These are phyloP conservation scores for Anoplopoma fimbria DNA, from an alignment of 2,113 vertebrate genomes.

Conservation along the genomic window DNA sequence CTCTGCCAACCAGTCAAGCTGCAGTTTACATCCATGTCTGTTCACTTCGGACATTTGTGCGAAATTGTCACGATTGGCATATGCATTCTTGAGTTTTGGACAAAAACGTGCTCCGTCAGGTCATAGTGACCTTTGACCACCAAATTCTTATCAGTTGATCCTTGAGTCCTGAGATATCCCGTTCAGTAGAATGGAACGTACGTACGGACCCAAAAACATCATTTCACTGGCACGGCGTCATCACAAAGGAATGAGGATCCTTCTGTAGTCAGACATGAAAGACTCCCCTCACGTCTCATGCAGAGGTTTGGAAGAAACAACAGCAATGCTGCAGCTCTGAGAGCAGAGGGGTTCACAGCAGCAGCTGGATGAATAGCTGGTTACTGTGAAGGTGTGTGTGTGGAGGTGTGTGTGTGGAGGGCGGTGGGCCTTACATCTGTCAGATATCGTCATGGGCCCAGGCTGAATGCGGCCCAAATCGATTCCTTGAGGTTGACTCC, in stretches of 20 bases:
- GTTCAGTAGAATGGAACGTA: too few relatives aligned
- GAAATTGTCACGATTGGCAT: too few relatives aligned
- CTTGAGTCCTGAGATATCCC: too few relatives aligned
- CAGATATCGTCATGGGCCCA: slow-evolving; percentile 46
- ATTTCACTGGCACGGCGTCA: not conserved
- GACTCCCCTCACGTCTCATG: not conserved
- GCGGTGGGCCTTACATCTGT: slow-evolving; percentile 18
- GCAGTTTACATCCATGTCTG: too few relatives aligned
- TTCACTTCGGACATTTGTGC: too few relatives aligned
- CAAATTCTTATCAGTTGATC: too few relatives aligned
- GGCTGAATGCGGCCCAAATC: slow-evolving; percentile 45
- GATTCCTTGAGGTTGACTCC: slow-evolving; percentile 55
- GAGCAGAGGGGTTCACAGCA: slow-evolving; percentile 19
- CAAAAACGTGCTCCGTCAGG: too few relatives aligned
- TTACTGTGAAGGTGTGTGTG: slow-evolving; percentile 24
- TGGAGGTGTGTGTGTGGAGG: slow-evolving; percentile 3
- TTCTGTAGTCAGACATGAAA: not conserved
- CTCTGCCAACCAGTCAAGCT: too few relatives aligned
- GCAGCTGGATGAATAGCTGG: slow-evolving; percentile 51
- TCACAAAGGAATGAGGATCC: not conserved
- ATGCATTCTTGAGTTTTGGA: too few relatives aligned
- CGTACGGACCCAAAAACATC: not conserved
- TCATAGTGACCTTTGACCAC: too few relatives aligned
- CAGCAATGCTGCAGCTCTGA: not conserved
- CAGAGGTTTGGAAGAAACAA: slow-evolving; percentile 11